Percentiles rank a stretch among this genome's conserved stretches.
Conservation (phyloP, 1,140 invertebrate genomes). For the Bombus pascuorum region DNA sequence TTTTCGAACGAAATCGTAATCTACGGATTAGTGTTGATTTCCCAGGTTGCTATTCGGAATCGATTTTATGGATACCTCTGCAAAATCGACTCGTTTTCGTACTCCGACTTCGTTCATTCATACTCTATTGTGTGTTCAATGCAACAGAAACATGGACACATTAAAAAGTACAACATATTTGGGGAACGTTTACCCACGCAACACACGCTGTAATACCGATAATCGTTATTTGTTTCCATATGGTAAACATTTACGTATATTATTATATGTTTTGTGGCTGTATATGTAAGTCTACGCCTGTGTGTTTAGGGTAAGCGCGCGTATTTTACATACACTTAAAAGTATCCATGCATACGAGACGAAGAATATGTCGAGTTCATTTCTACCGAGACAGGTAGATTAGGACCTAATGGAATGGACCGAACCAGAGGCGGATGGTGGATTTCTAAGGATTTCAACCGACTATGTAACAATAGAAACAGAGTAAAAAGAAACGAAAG, state of each 20-base stretch:
- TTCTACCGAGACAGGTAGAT: background rate
- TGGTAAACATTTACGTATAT: conserved; percentile 37
- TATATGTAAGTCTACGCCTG: background rate
- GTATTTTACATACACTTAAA: conserved; percentile 54
- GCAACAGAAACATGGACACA: conserved; percentile 75
- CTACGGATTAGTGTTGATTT: background rate
- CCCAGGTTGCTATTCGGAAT: background rate
- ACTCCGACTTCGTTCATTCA: conserved; percentile 13
- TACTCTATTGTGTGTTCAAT: conserved; percentile 38
- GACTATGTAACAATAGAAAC: background rate
- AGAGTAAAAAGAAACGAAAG: conserved; percentile 30
- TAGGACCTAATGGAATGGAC: conserved; percentile 33
- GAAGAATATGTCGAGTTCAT: conserved; percentile 35
- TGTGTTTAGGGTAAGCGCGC: conserved; percentile 33
- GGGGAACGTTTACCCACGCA: conserved; percentile 74
- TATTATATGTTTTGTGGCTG: conserved; percentile 8
- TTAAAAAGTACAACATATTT: conserved; percentile 78
- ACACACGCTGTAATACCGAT: conserved; percentile 68
- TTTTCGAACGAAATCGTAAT: background rate
- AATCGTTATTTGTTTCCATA: conserved; percentile 62
- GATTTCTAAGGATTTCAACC: conserved; percentile 11
- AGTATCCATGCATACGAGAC: conserved; percentile 59
- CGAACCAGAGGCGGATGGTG: conserved; percentile 49
- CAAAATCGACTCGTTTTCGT: conserved; percentile 34
- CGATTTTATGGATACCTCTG: conserved; percentile 2